These are phyloP conservation scores for Sebastes schlegelii DNA, from an alignment of 2,113 vertebrate genomes.

Conservation along the genomic window DNA sequence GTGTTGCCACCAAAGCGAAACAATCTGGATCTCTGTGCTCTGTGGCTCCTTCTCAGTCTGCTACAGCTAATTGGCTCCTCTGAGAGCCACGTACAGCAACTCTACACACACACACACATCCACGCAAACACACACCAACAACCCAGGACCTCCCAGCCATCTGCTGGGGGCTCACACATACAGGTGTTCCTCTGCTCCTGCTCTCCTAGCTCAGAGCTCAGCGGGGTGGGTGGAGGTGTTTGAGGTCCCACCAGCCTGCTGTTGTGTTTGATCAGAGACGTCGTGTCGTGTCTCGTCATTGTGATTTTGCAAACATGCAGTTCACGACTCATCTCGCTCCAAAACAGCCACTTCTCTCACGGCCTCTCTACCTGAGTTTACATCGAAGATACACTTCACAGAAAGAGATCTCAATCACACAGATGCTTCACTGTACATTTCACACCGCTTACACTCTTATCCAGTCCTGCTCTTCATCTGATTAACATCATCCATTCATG, in stretches of 20 bases:
- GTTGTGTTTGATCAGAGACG: slow-evolving; percentile 44
- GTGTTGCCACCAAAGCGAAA: slow-evolving; percentile 30
- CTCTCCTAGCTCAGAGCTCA: slow-evolving; percentile 83
- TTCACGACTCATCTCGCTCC: slow-evolving; percentile 16
- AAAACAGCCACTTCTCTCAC: slow-evolving; percentile 1
- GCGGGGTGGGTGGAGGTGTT: slow-evolving; percentile 50
- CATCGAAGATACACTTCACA: neutral
- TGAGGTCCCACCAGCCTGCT: slow-evolving; percentile 44
- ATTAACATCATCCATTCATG: neutral
- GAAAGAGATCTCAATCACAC: neutral
- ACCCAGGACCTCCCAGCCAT: slow-evolving; percentile 59
- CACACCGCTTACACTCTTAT: neutral
- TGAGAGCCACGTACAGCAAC: slow-evolving; percentile 56
- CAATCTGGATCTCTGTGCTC: slow-evolving; percentile 52
- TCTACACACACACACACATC: slow-evolving; percentile 10
- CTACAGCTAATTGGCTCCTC: slow-evolving; percentile 76
- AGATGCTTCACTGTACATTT: neutral
- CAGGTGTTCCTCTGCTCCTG: slow-evolving; percentile 60
- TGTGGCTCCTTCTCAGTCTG: slow-evolving; percentile 55
- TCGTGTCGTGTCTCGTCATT: slow-evolving; percentile 5
- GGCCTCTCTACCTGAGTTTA: neutral
- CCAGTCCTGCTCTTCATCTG: neutral
- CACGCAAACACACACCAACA: slow-evolving; percentile 28
- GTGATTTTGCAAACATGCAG: slow-evolving; percentile 18
- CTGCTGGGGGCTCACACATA: slow-evolving; percentile 48